A percentile compares a stretch with the other conserved stretches of the same genome.
phyloP scores from a whole-genome alignment of 2,797 vertebrate genomes.

The Danio kyathit region DNA sequence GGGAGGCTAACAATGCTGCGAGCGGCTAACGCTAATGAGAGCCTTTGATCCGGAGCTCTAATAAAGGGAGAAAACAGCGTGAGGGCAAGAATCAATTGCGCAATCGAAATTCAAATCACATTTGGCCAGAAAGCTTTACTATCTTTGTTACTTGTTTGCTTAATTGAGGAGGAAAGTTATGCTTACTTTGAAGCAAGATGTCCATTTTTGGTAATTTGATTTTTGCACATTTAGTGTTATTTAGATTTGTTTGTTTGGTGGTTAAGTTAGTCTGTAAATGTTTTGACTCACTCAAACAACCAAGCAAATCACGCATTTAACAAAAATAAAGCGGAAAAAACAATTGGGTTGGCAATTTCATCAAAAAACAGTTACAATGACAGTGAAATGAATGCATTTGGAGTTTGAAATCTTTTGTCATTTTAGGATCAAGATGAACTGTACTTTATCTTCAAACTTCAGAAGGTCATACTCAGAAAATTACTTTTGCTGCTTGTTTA shows the following conservation, averaged over 20 bases:
- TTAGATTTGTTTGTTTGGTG: background rate
- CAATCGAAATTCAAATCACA: conserved; percentile 40
- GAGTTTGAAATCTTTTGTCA: too few species aligned
- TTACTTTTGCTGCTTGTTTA: too few species aligned
- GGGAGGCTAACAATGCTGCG: conserved; percentile 80
- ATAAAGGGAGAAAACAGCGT: conserved; percentile 64
- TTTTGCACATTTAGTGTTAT: background rate
- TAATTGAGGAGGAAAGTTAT: background rate
- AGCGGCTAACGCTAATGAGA: conserved; percentile 79
- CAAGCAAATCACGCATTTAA: too few species aligned
- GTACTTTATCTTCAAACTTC: too few species aligned
- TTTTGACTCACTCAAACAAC: too few species aligned
- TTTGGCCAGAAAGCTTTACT: conserved; percentile 19
- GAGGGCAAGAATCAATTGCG: conserved; percentile 37
- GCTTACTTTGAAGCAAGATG: background rate
- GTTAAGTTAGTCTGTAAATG: background rate
- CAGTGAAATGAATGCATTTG: too few species aligned
- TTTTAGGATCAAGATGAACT: too few species aligned
- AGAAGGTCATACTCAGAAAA: too few species aligned
- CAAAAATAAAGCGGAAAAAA: too few species aligned
- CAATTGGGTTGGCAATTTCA: too few species aligned
- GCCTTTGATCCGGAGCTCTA: conserved; percentile 79
- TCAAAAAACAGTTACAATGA: too few species aligned
- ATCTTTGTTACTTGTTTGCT: background rate
- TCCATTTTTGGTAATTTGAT: background rate